Evolutionary conservation across 1,140 invertebrate genomes (phyloP).

Genomic region (Caenorhabditis briggsae): DNA sequence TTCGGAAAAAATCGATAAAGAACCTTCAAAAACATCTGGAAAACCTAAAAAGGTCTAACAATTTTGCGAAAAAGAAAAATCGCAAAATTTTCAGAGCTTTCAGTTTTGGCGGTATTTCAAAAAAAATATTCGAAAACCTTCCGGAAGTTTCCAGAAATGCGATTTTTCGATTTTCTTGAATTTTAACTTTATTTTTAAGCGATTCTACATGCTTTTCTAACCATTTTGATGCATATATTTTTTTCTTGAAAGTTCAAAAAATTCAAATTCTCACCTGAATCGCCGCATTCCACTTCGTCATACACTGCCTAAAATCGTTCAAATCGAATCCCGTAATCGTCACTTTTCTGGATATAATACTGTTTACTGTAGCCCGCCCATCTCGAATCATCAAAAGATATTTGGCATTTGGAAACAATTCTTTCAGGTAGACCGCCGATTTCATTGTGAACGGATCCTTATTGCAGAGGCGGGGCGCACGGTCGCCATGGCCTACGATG

Average conservation of each 20-base stretch:
- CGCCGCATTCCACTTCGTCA: constrained; percentile 80
- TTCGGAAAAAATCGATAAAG: no score
- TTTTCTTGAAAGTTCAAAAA: constrained; percentile 77
- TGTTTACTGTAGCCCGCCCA: constrained; percentile 96
- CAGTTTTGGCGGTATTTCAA: no score
- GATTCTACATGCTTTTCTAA: constrained; percentile 79
- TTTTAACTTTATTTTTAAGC: no score
- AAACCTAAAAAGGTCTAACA: no score
- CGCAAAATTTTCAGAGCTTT: no score
- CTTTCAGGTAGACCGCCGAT: constrained; percentile 85
- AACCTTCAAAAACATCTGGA: no score
- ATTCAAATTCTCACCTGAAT: constrained; percentile 84
- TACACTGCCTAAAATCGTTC: constrained; percentile 89
- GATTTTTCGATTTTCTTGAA: no score
- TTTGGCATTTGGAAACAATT: constrained; percentile 85
- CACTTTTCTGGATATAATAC: constrained; percentile 89
- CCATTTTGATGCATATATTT: constrained; percentile 94
- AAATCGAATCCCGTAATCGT: constrained; percentile 90
- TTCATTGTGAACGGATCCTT: constrained; percentile 98
- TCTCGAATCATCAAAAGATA: constrained; percentile 97
- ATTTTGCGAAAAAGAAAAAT: no score
- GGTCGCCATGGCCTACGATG: constrained; percentile 93
- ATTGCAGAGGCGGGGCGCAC: constrained; percentile 91
- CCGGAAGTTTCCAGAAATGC: no score
- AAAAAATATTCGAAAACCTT: no score